Conservation (phyloP, 2,888 invertebrate genomes). For the Alloscopus bannaensis region DNA sequence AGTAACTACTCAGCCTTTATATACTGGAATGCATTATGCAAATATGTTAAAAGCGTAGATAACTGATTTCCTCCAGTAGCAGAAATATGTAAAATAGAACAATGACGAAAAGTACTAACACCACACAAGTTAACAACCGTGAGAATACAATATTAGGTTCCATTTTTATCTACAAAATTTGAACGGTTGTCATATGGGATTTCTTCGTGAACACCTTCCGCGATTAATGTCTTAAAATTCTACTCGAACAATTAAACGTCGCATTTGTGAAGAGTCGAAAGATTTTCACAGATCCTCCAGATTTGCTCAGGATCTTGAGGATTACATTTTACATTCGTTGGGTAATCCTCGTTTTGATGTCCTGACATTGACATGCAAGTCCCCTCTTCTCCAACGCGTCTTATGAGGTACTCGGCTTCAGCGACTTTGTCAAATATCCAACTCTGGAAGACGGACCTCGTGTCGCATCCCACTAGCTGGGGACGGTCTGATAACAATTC, state of each 20-base stretch:
- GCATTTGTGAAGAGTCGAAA: conserved; percentile 55
- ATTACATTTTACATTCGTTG: conserved; percentile 50
- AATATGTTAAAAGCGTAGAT: no score
- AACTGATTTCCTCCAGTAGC: no score
- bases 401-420: conserved; percentile 51
- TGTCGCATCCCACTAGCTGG: conserved; percentile 64
- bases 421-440: conserved; percentile 63
- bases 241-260: conserved; percentile 40
- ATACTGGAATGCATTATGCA: no score
- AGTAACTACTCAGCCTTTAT: no score
- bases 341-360: conserved; percentile 53
- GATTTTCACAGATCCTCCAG: conserved; percentile 68
- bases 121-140: conserved; percentile 28
- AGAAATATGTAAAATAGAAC: conserved; percentile 9
- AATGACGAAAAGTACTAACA: conserved; percentile 21
- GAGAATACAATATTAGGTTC: conserved; percentile 39
- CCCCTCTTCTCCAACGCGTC: conserved; percentile 41
- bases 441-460: conserved; percentile 49
- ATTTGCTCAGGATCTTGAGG: conserved; percentile 59
- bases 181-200: not conserved
- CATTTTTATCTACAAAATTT: not conserved
- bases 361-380: conserved; percentile 52
- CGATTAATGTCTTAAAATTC: not conserved
- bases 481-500: conserved; percentile 40
- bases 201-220: not conserved